A percentile compares a stretch with the other conserved stretches of the same genome.
Conservation (phyloP, 2,113 vertebrate genomes). For the Maccullochella peelii region DNA sequence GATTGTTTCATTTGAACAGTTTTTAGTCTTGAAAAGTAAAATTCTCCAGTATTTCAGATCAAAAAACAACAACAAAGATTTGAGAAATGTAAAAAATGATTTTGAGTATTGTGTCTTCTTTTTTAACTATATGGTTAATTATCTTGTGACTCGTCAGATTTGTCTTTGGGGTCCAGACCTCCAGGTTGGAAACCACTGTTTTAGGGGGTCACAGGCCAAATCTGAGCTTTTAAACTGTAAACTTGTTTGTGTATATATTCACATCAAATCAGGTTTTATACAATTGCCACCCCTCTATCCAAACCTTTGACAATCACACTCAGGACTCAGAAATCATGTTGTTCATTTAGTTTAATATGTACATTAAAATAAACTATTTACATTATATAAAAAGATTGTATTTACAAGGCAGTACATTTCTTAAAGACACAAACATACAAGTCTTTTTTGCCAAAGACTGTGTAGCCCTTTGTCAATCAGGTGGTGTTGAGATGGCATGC, state of each 20-base stretch:
- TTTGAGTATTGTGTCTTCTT: background rate
- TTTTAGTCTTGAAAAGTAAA: background rate
- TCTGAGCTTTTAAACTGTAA: background rate
- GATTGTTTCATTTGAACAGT: background rate
- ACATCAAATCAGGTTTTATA: background rate
- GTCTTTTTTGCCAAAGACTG: constrained; percentile 84
- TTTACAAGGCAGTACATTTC: constrained; percentile 87
- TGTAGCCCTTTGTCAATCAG: constrained; percentile 89
- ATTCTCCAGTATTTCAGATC: background rate
- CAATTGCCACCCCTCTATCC: background rate
- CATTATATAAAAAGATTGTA: constrained; percentile 84
- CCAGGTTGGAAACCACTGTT: background rate
- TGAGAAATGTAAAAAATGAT: no score
- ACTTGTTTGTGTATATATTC: background rate
- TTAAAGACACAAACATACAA: constrained; percentile 80
- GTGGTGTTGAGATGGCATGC: constrained; percentile 83
- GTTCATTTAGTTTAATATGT: constrained; percentile 88
- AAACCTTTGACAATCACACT: constrained; percentile 30
- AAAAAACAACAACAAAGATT: background rate
- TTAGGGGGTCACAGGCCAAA: background rate
- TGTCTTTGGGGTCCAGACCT: background rate
- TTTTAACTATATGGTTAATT: background rate
- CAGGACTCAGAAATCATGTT: constrained; percentile 53
- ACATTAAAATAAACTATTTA: constrained; percentile 89
- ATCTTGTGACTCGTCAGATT: background rate